Percentiles rank a stretch among this genome's conserved stretches.
These are phyloP conservation scores for Lucilia cuprina DNA, from an alignment of 1,140 invertebrate genomes.

Conservation along the genomic window DNA sequence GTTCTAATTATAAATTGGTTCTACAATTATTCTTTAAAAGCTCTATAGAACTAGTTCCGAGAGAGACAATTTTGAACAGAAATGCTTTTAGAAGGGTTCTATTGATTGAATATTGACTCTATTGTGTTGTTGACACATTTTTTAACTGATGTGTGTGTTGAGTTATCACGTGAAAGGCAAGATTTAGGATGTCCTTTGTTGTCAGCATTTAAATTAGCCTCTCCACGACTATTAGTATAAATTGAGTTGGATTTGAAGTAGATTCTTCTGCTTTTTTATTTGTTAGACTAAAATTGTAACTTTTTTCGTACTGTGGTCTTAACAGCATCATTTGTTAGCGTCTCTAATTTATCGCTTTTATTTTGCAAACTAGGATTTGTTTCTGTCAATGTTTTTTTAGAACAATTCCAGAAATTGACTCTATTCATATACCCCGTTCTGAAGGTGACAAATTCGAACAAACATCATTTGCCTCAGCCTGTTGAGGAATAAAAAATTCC, in stretches of 20 bases:
- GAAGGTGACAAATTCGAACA: no score
- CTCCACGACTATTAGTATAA: background rate
- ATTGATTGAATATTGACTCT: constrained; percentile 56
- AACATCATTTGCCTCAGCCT: no score
- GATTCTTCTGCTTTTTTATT: background rate
- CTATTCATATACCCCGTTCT: no score
- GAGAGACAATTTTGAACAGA: no score
- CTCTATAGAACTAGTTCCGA: no score
- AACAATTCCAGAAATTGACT: no score
- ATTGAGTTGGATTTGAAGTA: background rate
- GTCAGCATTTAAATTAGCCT: background rate
- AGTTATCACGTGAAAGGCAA: constrained; percentile 57
- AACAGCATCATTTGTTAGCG: background rate
- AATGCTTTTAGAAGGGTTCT: constrained; percentile 40
- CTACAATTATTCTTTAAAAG: no score
- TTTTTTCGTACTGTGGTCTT: background rate
- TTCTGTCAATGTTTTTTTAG: background rate
- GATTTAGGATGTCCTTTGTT: constrained; percentile 47
- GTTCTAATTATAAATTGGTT: no score
- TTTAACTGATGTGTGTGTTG: constrained; percentile 56
- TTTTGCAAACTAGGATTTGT: background rate
- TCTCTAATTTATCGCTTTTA: background rate
- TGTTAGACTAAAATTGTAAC: background rate
- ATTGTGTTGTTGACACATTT: constrained; percentile 56
- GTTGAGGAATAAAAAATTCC: no score